These are phyloP conservation scores for Bathybates hornii DNA, from an alignment of 2,113 vertebrate genomes.

Conservation along the genomic window DNA sequence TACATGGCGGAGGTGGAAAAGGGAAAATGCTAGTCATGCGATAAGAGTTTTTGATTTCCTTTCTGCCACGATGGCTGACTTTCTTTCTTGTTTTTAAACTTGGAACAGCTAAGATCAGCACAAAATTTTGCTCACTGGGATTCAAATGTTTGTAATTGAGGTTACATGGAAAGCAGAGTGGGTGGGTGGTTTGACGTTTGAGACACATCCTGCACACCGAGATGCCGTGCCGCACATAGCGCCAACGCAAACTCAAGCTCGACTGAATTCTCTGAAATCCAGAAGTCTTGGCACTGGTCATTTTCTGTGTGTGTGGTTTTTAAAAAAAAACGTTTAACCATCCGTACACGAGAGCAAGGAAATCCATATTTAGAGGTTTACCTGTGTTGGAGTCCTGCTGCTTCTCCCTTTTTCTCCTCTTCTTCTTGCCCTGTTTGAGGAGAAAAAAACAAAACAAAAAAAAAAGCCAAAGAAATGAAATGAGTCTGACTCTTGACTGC, in stretches of 20 bases:
- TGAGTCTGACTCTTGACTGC: not conserved
- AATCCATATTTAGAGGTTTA: conserved; percentile 48
- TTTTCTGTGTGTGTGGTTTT: not conserved
- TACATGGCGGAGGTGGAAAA: not conserved
- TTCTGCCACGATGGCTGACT: not conserved
- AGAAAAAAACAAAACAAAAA: not conserved
- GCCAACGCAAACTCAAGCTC: conserved; percentile 22
- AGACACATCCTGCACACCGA: conserved; percentile 41
- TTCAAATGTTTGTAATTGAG: conserved; percentile 2
- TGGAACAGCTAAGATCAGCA: not conserved
- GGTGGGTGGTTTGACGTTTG: conserved; percentile 48
- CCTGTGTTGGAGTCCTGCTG: conserved; percentile 93
- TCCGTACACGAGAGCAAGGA: not conserved
- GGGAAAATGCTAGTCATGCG: not conserved
- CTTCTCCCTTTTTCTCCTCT: conserved; percentile 94
- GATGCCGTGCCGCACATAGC: not conserved
- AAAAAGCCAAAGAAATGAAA: not conserved
- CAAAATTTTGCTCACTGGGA: not conserved
- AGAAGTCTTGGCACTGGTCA: not conserved
- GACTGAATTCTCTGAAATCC: not conserved
- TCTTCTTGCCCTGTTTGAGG: conserved; percentile 88
- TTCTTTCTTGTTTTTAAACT: not conserved
- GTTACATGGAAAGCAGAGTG: conserved; percentile 42
- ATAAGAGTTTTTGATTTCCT: not conserved
- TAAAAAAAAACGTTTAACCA: not conserved